Base-by-base conservation (phyloP, 2,113 vertebrate genomes). In the Rhabdomys dilectus region DNA sequence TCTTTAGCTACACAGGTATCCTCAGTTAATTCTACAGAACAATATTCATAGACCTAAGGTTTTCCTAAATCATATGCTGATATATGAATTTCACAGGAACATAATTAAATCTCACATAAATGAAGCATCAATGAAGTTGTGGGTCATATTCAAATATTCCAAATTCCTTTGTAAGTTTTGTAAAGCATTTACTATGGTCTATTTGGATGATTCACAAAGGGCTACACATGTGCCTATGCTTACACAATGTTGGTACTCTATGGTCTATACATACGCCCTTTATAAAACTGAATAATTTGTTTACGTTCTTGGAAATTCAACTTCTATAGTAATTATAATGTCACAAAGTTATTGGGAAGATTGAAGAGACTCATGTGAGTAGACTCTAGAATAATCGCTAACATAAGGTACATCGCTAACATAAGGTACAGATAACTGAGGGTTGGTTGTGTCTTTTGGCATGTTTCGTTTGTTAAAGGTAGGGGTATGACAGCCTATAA, bases 51-150 rank as follows among this genome's bases (percentile, higher is more conserved):
- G 56, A 68, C 1, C 5, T 4, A 91, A 89, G 24, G 5, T 66
- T 73, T 93, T 60, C 39, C 39, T 39, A 42, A 88, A 22, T 82
- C 76, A 89, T 89, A 94, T 15, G 15, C 56, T 29, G 5, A 88
- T 72, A n/a, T 42, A 87, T 82, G 5, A 42, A 93, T 93, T 96
- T 95, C 66, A 91, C 22, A 78, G 19, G 51, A 89, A 86, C 45
- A 36, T 22, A 86, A 95, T 72, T 21, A 93, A 9, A 86, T 39
- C 12, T 85, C 39, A 64, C 4, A 75, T 7, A 31, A 96, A 89
- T 68, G 64, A 91, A 62, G 56, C 29, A 84, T 56, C 12, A 48
- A n/a, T 48, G 5, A 1, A 51, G 87, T 45, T 78, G 42, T n/a
- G 7, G 81, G 75, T 75, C 76, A 85, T 92, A 39, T 56, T 96